Conservation (phyloP, 2,797 vertebrate genomes). For the Centropyge bicolor region DNA sequence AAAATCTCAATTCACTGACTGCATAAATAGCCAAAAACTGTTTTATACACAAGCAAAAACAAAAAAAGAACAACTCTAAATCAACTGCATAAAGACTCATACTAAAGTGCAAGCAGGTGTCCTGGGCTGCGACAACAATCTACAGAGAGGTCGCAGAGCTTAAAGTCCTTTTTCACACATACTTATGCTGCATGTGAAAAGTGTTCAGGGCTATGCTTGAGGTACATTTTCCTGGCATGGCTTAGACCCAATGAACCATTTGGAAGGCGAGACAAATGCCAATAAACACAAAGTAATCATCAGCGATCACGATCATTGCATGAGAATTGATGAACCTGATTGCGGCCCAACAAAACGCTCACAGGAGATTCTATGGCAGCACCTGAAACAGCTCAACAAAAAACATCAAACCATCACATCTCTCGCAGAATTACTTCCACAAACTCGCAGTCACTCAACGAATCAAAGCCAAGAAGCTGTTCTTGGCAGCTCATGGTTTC, state of each 20-base stretch:
- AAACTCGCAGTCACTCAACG: conserved; percentile 12
- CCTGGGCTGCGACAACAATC: neutral
- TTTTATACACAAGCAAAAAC: neutral
- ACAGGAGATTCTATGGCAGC: conserved; percentile 22
- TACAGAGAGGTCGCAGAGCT: neutral
- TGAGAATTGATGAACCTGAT: conserved; percentile 26
- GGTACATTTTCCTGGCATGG: conserved; percentile 35
- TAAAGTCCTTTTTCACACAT: neutral
- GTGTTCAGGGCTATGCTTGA: conserved; percentile 4
- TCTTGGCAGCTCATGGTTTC: neutral
- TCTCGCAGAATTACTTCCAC: conserved; percentile 7
- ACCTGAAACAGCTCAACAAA: conserved; percentile 36
- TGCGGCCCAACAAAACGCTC: neutral
- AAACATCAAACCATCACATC: conserved; percentile 17
- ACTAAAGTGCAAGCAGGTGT: neutral
- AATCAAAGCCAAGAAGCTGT: conserved; percentile 45
- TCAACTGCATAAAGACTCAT: neutral
- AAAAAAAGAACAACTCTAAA: neutral
- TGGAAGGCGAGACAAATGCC: conserved; percentile 23
- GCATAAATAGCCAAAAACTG: neutral
- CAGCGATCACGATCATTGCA: conserved; percentile 19
- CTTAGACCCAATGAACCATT: conserved; percentile 1
- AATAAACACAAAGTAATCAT: conserved; percentile 46
- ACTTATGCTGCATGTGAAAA: neutral
- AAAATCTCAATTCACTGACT: neutral